Evolutionary conservation across 2,797 vertebrate genomes (phyloP), one percentile per base, ranked within the genome.

Genomic region (Taenioides sp.): DNA sequence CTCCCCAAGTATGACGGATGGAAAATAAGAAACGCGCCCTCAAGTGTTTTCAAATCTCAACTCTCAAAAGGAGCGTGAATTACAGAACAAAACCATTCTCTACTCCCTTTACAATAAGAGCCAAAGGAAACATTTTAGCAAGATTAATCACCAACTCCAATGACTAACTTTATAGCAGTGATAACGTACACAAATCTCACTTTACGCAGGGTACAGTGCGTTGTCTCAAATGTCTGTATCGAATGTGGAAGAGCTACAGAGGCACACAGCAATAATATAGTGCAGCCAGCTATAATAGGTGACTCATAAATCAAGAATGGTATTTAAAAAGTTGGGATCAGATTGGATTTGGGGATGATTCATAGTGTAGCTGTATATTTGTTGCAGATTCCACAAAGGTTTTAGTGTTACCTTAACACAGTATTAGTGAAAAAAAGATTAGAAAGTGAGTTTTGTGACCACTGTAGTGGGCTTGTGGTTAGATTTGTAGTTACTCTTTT

Each of bases 191-290:
- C 17, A 49, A 49, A 50, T 65, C 43, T 65, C 16, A 16, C 10
- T 27, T 65, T 47, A 65, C 43, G 20, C 22, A 28, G 23, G 17
- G 63, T 27, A 65, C 63, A 49, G 23, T 18, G 9, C 43, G 4
- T 65, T 27, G 63, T 27, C 63, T 65, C 43, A 50, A 65, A 65
- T 49, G 43, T 65, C 63, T 65, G 40, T 49, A 47, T 65, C 40
- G 17, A 18, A 65, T 47, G 11, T 47, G 22, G 5, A 49, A 27
- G 63, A 27, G 7, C 34, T 22, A 22, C 34, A 11, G 31, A 40
- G 62, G 43, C 23, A 27, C 17, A 65, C 9, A 10, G 43, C 43
- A 65, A 65, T 65, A 65, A 65, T 27, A 23, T 16, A 27, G 14
- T 27, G 63, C 16, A 65, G 40, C 54, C 16, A 65, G 40, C 22